Percentiles rank a stretch among this genome's conserved stretches.
Evolutionary conservation across 1,140 invertebrate species (phyloP).

Genomic region (Neotoxoptera formosana): DNA sequence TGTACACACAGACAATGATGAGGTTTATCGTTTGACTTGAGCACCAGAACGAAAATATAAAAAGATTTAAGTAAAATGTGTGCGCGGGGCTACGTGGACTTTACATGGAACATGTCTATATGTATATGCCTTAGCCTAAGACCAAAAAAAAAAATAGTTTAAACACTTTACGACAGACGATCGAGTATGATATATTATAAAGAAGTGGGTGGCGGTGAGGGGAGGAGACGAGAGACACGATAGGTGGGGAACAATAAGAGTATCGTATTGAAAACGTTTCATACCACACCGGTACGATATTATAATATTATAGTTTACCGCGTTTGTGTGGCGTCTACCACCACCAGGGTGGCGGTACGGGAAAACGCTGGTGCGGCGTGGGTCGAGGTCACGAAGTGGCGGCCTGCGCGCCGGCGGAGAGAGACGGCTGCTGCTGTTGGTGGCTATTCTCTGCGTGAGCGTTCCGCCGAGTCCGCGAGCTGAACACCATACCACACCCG

Average conservation of each 20-base stretch:
- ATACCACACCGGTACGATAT: neutral
- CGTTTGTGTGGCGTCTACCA: neutral
- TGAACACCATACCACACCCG: conserved; percentile 84
- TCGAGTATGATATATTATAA: neutral
- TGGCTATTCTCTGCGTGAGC: conserved; percentile 71
- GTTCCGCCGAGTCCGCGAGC: conserved; percentile 77
- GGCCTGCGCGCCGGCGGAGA: conserved; percentile 63
- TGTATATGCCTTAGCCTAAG: too few species aligned
- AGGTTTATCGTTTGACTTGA: neutral
- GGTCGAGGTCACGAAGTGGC: conserved; percentile 65
- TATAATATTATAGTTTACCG: neutral
- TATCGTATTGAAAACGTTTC: neutral
- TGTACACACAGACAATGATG: neutral
- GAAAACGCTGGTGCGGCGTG: conserved; percentile 60
- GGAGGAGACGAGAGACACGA: neutral
- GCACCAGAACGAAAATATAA: conserved; percentile 27
- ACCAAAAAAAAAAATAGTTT: neutral
- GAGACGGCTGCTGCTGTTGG: neutral
- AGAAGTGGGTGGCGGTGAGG: neutral
- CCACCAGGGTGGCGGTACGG: conserved; percentile 61
- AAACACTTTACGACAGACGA: neutral
- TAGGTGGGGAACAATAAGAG: neutral
- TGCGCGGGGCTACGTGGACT: neutral
- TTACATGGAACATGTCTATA: neutral
- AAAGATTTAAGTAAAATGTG: neutral